A percentile compares a stretch with the other conserved stretches of the same genome.
Conservation (phyloP, 2,113 vertebrate species). For the Rhegmatorhina hoffmannsi region DNA sequence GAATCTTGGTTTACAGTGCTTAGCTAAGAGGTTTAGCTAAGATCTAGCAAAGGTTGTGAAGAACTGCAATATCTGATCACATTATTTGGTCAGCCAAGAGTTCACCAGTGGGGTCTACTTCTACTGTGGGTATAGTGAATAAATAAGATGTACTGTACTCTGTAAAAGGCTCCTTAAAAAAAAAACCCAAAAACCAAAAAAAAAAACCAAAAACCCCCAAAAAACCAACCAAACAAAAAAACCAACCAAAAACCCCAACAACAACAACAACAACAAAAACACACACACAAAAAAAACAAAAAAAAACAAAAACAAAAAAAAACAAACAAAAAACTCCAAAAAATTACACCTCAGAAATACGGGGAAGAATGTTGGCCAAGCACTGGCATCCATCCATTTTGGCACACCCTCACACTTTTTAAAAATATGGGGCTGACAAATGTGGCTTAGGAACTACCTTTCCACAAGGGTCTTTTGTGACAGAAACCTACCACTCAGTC, state of each 20-base stretch:
- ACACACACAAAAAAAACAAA: background rate
- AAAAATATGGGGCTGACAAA: background rate
- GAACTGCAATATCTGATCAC: background rate
- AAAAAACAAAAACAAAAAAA: background rate
- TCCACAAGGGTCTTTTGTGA: background rate
- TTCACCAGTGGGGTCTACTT: background rate
- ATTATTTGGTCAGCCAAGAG: background rate
- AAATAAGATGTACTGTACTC: background rate
- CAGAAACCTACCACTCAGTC: background rate
- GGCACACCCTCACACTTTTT: background rate
- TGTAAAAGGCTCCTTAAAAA: background rate
- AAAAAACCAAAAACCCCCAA: background rate
- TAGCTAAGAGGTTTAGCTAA: background rate
- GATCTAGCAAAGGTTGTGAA: background rate
- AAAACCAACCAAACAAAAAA: no score
- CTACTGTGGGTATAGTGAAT: background rate
- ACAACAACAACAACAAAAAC: no score
- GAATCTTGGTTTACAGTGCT: background rate
- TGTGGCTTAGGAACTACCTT: background rate
- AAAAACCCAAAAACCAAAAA: background rate
- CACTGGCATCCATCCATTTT: background rate
- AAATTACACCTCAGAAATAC: background rate
- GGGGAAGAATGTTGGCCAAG: background rate
- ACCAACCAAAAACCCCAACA: no score
- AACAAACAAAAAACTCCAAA: no score